These are phyloP conservation scores for Tympanoctomys barrerae DNA, from an alignment of 2,797 vertebrate genomes.

Conservation along the genomic window DNA sequence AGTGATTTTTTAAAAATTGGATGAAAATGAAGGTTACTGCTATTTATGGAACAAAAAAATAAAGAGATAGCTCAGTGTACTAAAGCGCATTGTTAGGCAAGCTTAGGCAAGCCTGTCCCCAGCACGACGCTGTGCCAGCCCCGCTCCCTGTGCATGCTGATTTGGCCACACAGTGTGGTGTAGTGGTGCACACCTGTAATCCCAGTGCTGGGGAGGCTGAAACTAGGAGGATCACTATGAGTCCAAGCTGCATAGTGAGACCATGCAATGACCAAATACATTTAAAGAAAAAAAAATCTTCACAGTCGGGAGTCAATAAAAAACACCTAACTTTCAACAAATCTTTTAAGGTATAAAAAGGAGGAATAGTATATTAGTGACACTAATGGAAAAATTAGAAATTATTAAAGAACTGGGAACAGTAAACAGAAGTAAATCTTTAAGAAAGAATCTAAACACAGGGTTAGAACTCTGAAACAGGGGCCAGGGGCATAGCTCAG, in stretches of 20 bases:
- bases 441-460: neutral
- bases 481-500: too few species aligned
- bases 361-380: neutral
- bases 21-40: neutral
- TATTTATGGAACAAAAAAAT: neutral
- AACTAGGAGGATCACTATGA: too few species aligned
- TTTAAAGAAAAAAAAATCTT: neutral
- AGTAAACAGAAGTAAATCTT: neutral
- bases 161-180: too few species aligned
- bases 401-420: constrained; percentile 15
- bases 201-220: too few species aligned
- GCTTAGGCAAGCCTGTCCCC: too few species aligned
- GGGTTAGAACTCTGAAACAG: constrained; percentile 18
- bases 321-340: constrained; percentile 19
- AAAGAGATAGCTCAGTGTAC: neutral
- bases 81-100: too few species aligned
- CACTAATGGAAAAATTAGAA: neutral
- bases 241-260: too few species aligned
- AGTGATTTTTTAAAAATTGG: neutral
- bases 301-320: neutral
- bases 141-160: too few species aligned
- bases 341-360: neutral
- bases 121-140: too few species aligned
- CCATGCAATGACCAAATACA: too few species aligned
- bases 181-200: too few species aligned